phyloP scores from a whole-genome alignment of 2,797 vertebrate genomes.

The Danio jaintianensis region DNA sequence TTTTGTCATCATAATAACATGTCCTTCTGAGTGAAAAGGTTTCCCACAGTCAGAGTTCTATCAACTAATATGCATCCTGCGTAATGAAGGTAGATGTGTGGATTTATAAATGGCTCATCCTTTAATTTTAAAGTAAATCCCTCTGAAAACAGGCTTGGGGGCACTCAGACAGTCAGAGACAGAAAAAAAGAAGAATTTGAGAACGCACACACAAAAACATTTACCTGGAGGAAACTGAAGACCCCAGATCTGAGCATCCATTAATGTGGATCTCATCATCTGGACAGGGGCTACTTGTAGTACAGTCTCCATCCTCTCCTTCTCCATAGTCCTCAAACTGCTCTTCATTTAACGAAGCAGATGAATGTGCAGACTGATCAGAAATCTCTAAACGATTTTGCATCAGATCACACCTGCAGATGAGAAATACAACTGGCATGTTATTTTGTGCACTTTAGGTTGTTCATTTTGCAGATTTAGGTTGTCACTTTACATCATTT shows the following conservation, averaged over 20 bases:
- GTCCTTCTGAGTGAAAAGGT: background rate
- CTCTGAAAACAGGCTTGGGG: background rate
- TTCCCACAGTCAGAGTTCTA: constrained; percentile 7
- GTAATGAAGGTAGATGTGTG: constrained; percentile 4
- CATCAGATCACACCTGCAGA: constrained; percentile 82
- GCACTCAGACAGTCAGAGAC: background rate
- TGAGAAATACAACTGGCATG: background rate
- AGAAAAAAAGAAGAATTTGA: background rate
- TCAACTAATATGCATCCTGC: background rate
- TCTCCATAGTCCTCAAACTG: constrained; percentile 98
- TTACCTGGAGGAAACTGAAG: constrained; percentile 93
- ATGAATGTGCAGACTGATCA: constrained; percentile 90
- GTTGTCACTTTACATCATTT: background rate
- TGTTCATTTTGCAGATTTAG: background rate
- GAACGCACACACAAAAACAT: constrained; percentile 14
- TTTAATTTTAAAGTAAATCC: constrained; percentile 24
- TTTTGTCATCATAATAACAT: background rate
- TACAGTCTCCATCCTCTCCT: constrained; percentile 91
- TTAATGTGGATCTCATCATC: constrained; percentile 92
- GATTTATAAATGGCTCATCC: background rate
- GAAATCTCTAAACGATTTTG: constrained; percentile 86
- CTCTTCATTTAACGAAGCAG: constrained; percentile 93
- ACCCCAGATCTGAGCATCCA: constrained; percentile 91
- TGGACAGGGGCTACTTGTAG: constrained; percentile 89
- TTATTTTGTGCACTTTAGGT: background rate